A percentile compares a stretch with the other conserved stretches of the same genome.
Evolutionary conservation across 2,797 vertebrate species (phyloP).

Genomic region (Urosaurus nigricauda): DNA sequence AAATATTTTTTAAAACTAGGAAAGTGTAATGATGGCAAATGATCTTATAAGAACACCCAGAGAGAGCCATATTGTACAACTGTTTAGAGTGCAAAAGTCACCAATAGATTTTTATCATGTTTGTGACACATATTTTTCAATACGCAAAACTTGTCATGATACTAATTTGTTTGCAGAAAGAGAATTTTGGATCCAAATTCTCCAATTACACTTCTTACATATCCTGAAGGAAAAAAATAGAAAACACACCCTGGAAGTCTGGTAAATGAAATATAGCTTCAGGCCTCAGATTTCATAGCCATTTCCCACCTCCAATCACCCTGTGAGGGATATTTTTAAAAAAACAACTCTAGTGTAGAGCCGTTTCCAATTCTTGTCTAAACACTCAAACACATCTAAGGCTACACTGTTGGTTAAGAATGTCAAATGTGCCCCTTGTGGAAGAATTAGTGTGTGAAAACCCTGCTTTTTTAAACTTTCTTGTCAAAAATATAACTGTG

Average conservation of each 20-base stretch:
- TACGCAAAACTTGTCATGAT: slow-evolving; percentile 1
- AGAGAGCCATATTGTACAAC: background rate
- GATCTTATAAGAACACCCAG: background rate
- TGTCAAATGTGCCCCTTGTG: background rate
- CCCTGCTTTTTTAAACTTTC: background rate
- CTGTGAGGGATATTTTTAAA: background rate
- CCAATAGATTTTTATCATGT: background rate
- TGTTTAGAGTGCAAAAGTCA: background rate
- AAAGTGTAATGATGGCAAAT: background rate
- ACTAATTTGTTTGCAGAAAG: background rate
- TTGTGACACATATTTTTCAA: background rate
- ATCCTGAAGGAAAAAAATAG: background rate
- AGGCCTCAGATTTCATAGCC: background rate
- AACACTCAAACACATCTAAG: background rate
- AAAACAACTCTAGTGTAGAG: background rate
- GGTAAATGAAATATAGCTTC: background rate
- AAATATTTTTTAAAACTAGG: background rate
- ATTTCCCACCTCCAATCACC: background rate
- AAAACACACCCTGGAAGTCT: background rate
- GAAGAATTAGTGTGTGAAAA: background rate
- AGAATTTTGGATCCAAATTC: background rate
- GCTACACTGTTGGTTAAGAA: background rate
- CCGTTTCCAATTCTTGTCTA: background rate
- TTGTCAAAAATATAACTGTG: background rate
- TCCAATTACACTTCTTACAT: background rate